Conservation (phyloP, 2,113 vertebrate genomes). For the Passerina amoena region DNA sequence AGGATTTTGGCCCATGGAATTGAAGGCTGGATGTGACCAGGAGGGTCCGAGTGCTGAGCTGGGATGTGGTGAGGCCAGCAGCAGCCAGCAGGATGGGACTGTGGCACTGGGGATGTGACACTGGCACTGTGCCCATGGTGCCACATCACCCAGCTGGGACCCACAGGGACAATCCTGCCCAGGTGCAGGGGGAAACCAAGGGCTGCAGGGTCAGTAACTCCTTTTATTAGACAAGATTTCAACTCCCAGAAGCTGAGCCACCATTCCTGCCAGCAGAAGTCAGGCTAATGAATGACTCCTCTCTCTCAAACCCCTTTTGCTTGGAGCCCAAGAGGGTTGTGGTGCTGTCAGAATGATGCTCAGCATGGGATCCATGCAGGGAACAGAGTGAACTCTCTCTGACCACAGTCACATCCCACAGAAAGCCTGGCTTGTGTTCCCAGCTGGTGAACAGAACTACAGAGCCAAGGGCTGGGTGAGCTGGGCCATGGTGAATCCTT, state of each 20-base stretch:
- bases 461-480: not conserved
- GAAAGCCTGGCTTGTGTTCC: not conserved
- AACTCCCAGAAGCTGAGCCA: not conserved
- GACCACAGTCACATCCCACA: fast-evolving
- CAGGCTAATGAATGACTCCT: not conserved
- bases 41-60: not conserved
- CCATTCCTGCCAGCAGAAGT: not conserved
- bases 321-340: fast-evolving
- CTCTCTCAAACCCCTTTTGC: not conserved
- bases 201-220: not conserved
- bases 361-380: not conserved
- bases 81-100: not conserved
- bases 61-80: not conserved
- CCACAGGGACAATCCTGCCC: fast-evolving
- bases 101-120: not conserved
- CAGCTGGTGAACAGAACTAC: not conserved
- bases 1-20: not conserved
- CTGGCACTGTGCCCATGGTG: not conserved
- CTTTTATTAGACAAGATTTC: not conserved
- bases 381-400: not conserved
- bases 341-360: not conserved
- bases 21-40: not conserved
- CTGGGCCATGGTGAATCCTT: not conserved
- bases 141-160: not conserved
- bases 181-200: not conserved